Evolutionary conservation across 2,797 vertebrate genomes (phyloP), one percentile per base, ranked within the genome.

Genomic region (Gymnodraco acuticeps): DNA sequence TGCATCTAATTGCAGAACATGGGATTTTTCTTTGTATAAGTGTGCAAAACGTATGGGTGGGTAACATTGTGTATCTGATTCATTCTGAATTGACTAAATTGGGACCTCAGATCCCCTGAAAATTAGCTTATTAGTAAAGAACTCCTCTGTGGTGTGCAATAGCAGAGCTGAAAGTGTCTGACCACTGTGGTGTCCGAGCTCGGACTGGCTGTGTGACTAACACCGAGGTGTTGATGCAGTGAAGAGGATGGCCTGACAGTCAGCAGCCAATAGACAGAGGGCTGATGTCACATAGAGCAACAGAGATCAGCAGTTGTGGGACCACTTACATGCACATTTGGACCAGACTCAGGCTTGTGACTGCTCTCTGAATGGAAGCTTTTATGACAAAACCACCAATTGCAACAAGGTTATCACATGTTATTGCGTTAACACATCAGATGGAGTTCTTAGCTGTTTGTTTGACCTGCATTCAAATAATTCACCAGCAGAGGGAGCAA

Each of bases 241-340:
- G 50, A 45, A 50, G 55, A 85, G 86, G 71, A 82, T 91, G 90
- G 88, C 81, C 88, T 90, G 91, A 87, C 84, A 78, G 70, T 20
- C 78, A 53, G 87, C 87, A 90, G 78, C 89, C 89, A 89, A 89
- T 90, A 43, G 80, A 74, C 76, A 73, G 73, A 78, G 77, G 76
- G 80, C 80, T 90, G 88, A 90, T 89, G 88, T 90, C 87, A 87
- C 76, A 16, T 62, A 9, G 73, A 55, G 56, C 78, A 66, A 71
- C 78, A 71, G 73, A 79, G 72, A 81, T 80, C 87, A 80, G 64
- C 75, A 64, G 68, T 60, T 50, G 77, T 79, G 78, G 53, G 68
- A 77, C 76, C 78, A 73, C 71, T 75, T 55, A 38, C 45, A 76
- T 38, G 70, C 56, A 13, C 64, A 70, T 74, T 64, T 65, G 54